These are phyloP conservation scores for Colius striatus DNA, from an alignment of 2,113 vertebrate genomes.

Conservation along the genomic window DNA sequence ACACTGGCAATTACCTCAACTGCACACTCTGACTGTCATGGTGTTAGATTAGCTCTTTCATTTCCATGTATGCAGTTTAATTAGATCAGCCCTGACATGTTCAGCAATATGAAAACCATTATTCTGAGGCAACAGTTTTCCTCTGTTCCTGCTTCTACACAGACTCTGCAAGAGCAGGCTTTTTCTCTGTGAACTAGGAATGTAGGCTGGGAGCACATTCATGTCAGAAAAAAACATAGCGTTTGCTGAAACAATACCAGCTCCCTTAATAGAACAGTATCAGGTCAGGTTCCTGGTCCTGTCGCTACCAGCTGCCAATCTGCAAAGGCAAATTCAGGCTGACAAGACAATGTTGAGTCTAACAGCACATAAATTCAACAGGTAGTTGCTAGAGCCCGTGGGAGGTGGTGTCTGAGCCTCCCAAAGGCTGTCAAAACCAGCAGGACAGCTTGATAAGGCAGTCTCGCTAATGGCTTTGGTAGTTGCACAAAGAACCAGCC, in stretches of 20 bases:
- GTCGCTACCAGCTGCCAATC: neutral
- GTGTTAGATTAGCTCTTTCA: neutral
- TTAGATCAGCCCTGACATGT: neutral
- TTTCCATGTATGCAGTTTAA: neutral
- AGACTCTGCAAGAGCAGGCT: neutral
- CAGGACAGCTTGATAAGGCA: neutral
- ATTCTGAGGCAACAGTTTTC: neutral
- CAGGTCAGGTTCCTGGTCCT: neutral
- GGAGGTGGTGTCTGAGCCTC: constrained; percentile 24
- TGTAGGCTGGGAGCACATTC: neutral
- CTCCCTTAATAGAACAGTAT: neutral
- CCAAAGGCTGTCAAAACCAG: neutral
- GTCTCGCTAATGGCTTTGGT: neutral
- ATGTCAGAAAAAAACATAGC: neutral
- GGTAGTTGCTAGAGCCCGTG: neutral
- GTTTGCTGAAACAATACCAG: neutral
- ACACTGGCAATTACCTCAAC: neutral
- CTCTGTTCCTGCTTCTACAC: neutral
- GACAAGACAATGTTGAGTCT: constrained; percentile 15
- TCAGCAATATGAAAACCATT: neutral
- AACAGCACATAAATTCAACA: neutral
- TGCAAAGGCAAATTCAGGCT: neutral
- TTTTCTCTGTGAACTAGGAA: neutral
- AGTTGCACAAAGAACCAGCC: neutral
- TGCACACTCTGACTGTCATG: neutral